Percentiles rank a stretch among this genome's conserved stretches.
phyloP scores from a whole-genome alignment of 2,888 invertebrate species.

The Cetonia aurata region DNA sequence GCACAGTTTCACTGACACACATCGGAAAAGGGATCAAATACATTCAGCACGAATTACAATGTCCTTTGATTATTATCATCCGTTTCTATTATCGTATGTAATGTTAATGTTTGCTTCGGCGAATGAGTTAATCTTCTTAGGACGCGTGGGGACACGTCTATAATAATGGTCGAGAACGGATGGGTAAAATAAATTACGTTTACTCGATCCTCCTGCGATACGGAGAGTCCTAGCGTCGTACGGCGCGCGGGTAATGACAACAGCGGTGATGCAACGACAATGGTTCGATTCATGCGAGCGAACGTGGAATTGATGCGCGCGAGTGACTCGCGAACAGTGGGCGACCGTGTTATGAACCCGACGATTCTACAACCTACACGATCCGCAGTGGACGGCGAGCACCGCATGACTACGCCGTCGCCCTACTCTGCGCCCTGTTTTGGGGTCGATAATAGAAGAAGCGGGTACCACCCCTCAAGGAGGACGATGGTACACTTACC shows the following conservation, averaged over 20 bases:
- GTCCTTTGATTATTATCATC: neutral
- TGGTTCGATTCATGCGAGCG: constrained; percentile 26
- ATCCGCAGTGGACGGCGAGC: constrained; percentile 59
- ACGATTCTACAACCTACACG: constrained; percentile 32
- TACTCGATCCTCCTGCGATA: constrained; percentile 16
- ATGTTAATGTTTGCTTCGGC: neutral
- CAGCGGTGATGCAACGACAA: constrained; percentile 31
- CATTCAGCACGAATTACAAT: constrained; percentile 15
- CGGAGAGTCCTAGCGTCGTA: neutral
- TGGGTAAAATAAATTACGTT: constrained; percentile 12
- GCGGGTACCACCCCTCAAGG: constrained; percentile 50
- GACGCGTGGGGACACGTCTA: constrained; percentile 4
- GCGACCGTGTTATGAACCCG: constrained; percentile 21
- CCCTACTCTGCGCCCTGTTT: constrained; percentile 59
- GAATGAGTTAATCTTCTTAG: neutral
- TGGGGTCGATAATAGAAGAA: constrained; percentile 58
- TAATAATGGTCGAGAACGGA: neutral
- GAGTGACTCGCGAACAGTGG: constrained; percentile 24
- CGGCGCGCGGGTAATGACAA: constrained; percentile 20
- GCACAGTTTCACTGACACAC: constrained; percentile 32
- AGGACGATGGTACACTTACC: constrained; percentile 44
- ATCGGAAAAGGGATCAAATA: neutral
- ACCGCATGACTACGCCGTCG: constrained; percentile 63
- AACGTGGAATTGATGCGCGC: constrained; percentile 26
- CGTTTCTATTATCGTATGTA: constrained; percentile 2